Base-by-base conservation (phyloP, 2,113 vertebrate genomes). In the Petaurus breviceps region DNA sequence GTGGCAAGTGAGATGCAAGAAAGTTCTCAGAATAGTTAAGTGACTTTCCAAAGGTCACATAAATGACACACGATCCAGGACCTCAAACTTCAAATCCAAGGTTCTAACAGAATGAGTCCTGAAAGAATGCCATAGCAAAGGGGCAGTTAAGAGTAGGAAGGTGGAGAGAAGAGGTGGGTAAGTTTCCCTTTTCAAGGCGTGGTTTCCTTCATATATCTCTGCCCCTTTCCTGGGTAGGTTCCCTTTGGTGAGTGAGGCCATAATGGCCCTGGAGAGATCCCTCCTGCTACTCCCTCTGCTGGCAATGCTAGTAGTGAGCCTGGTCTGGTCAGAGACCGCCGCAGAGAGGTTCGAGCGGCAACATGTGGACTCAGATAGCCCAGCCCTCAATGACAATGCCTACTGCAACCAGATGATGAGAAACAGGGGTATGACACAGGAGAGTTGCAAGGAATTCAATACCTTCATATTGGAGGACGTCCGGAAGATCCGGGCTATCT, bases 361-460 rank as follows among this genome's bases (percentile, higher is more conserved):
- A 77, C 96, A 96, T 9, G 50, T 94, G 0, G 90, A 95, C 57
- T 91, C 24, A 46, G 49, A 90, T 0, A n/a, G 37, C 43, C 52
- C 51, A 50, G n/a, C 6, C n/a, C 25, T 31, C 19, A 2, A n/a
- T 3, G 92, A 94, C 16, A 19, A 77, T 46, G 19, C 19, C n/a
- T 96, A 96, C 55, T 96, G 92, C 92, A 90, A 95, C 90, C 55
- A 51, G 22, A 93, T 96, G 90, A 96, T 96, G 96, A 68, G 57
- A 14, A 54, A 14, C 31, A 77, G 94, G 26, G 43, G 68, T 2
- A 93, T 96, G 96, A 93, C 92, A 0, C 9, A 0, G 8, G 0
- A 14, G 0, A 1, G 26, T 4, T 96, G 96, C 84, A 94, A 96
- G 31, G 68, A 90, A 25, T 37, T 84, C 96, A 96, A 96, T 54